phyloP scores from a whole-genome alignment of 2,888 invertebrate genomes.

The Peribatodes rhomboidaria region DNA sequence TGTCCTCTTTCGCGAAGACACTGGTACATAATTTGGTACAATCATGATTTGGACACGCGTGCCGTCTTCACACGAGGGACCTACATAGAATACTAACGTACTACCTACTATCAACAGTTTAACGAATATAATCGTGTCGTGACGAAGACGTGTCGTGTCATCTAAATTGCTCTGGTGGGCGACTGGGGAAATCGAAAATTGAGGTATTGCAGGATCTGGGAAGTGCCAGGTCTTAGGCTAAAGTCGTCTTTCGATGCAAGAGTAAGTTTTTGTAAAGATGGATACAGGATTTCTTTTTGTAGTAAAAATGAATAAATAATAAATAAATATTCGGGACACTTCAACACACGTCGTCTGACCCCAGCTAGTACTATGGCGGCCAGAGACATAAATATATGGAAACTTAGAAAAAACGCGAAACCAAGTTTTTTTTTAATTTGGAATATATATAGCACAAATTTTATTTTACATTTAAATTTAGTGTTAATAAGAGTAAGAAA shows the following conservation, averaged over 20 bases:
- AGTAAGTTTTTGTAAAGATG: no score
- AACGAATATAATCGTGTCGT: constrained; percentile 49
- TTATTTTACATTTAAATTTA: no score
- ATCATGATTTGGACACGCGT: constrained; percentile 62
- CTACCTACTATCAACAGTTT: constrained; percentile 18
- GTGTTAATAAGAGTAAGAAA: constrained; percentile 9
- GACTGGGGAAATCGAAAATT: constrained; percentile 42
- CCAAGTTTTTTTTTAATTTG: no score
- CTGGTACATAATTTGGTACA: constrained; percentile 57
- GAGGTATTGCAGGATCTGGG: constrained; percentile 4
- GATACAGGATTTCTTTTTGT: no score
- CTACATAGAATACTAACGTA: constrained; percentile 17
- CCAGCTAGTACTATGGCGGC: no score
- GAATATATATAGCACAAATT: no score
- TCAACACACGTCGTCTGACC: no score
- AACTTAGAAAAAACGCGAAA: no score
- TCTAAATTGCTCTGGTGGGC: constrained; percentile 39
- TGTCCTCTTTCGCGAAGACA: constrained; percentile 53
- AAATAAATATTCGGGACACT: no score
- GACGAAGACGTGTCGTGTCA: constrained; percentile 45
- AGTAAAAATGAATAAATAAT: no score
- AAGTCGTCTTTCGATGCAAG: no score
- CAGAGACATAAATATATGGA: no score
- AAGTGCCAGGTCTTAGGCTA: constrained; percentile 1
- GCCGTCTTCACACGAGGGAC: constrained; percentile 54